These are phyloP conservation scores for Squalus acanthias DNA, from an alignment of 2,797 vertebrate genomes.

Conservation along the genomic window DNA sequence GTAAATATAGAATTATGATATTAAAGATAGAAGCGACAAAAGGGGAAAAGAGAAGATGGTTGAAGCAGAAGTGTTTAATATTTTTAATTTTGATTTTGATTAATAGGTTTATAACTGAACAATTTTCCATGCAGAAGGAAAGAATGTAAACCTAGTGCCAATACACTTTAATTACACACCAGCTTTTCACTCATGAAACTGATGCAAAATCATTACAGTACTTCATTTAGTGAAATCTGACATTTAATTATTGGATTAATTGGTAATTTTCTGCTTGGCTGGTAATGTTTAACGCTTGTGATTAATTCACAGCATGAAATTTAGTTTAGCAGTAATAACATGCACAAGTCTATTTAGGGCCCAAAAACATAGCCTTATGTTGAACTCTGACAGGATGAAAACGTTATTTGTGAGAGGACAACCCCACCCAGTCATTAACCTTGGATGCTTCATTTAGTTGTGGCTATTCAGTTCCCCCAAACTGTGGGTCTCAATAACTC, in stretches of 20 bases:
- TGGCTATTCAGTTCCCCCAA: neutral
- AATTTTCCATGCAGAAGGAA: neutral
- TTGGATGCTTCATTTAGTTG: neutral
- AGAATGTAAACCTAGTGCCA: neutral
- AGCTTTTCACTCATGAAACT: neutral
- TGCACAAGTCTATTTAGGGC: neutral
- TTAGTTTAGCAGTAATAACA: neutral
- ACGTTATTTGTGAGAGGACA: neutral
- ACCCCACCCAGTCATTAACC: neutral
- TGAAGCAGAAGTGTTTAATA: neutral
- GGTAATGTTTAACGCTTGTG: neutral
- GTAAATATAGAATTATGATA: neutral
- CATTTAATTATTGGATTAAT: conserved; percentile 3
- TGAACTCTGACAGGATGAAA: neutral
- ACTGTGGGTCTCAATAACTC: neutral
- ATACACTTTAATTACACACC: neutral
- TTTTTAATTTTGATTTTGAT: neutral
- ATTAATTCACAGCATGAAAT: neutral
- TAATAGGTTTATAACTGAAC: neutral
- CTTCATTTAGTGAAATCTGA: neutral
- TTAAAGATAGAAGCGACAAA: neutral
- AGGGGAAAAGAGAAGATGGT: neutral
- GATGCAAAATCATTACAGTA: neutral
- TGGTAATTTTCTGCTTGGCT: neutral
- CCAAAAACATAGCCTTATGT: neutral